phyloP scores from a whole-genome alignment of 2,113 vertebrate genomes.

The Myotis yumanensis region DNA sequence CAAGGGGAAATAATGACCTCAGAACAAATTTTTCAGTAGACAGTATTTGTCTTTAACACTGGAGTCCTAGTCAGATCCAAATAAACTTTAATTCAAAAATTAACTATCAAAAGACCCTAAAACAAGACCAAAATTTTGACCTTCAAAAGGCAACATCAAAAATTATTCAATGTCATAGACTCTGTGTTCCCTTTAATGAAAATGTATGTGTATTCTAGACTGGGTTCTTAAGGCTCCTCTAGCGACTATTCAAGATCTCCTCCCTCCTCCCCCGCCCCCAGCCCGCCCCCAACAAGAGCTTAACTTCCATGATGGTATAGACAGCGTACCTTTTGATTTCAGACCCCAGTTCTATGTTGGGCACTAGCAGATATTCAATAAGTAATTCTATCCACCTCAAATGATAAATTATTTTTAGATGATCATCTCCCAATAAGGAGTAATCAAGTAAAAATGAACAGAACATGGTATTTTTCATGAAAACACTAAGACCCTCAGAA shows the following conservation, averaged over 20 bases:
- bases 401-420: background rate
- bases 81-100: constrained; percentile 49
- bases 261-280: too few relatives aligned
- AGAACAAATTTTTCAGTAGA: constrained; percentile 18
- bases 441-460: background rate
- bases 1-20: constrained; percentile 29
- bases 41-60: background rate
- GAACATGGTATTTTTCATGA: background rate
- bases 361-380: background rate
- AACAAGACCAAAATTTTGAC: constrained; percentile 25
- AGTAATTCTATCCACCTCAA: background rate
- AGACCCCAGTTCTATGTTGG: background rate
- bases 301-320: background rate
- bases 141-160: constrained; percentile 26
- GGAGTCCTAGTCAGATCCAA: background rate
- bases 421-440: background rate
- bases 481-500: background rate
- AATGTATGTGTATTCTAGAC: background rate
- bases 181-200: background rate
- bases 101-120: background rate
- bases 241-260: background rate
- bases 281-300: background rate
- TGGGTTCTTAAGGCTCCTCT: background rate
- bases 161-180: background rate
- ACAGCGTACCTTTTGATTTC: background rate